Evolutionary conservation across 2,888 invertebrate genomes (phyloP).

Genomic region (Eremobia ochroleuca): DNA sequence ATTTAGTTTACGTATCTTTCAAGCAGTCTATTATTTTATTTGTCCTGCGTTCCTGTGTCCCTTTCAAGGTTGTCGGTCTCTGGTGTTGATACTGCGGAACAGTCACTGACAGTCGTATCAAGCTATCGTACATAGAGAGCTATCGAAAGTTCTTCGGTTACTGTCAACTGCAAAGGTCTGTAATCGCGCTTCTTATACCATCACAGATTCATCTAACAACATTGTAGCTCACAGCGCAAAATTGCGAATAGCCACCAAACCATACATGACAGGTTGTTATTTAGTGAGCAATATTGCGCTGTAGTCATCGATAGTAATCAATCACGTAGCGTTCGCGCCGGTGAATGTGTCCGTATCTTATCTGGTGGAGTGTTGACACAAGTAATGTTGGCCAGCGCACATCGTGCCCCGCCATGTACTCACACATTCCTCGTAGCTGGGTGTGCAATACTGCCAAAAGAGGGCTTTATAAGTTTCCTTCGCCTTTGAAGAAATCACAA

Average conservation of each 20-base stretch:
- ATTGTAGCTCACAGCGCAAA: conserved; percentile 3
- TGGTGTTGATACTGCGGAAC: background rate
- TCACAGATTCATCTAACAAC: conserved; percentile 3
- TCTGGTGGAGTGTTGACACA: conserved; percentile 44
- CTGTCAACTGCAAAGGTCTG: background rate
- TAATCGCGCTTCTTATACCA: background rate
- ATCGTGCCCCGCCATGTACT: background rate
- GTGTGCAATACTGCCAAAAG: conserved; percentile 9
- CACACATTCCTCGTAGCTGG: background rate
- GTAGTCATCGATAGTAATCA: conserved; percentile 24
- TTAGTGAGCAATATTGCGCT: conserved; percentile 12
- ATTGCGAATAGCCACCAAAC: conserved; percentile 10
- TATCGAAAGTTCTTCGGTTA: background rate
- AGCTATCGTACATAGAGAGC: background rate
- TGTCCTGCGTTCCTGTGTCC: background rate
- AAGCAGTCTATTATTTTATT: background rate
- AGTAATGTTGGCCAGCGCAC: conserved; percentile 9
- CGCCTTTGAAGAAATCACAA: background rate
- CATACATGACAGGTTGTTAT: conserved; percentile 3
- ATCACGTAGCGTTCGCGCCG: conserved; percentile 1
- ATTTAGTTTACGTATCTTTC: no score
- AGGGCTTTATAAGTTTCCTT: conserved; percentile 22
- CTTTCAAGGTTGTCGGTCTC: background rate
- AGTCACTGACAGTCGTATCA: background rate
- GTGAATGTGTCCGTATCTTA: conserved; percentile 43